Percentiles rank a stretch among this genome's conserved stretches.
Evolutionary conservation across 1,140 invertebrate species (phyloP).

Genomic region (Augochlora pura): DNA sequence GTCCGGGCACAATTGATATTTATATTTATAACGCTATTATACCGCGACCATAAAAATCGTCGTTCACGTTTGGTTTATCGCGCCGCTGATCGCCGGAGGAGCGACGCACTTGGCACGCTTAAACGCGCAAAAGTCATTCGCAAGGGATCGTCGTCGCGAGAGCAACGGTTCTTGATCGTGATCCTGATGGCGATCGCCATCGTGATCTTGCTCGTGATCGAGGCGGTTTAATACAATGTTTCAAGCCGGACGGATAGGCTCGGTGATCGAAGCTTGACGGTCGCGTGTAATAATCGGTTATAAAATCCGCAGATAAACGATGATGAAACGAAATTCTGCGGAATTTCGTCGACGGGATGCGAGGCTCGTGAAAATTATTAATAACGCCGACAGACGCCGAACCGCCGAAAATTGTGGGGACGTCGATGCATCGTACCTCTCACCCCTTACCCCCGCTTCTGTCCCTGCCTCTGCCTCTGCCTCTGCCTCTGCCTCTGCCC

Average conservation of each 20-base stretch:
- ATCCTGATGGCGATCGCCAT: too few species aligned
- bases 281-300: conserved; percentile 18
- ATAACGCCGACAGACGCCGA: background rate
- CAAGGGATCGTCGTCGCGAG: too few species aligned
- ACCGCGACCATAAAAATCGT: conserved; percentile 12
- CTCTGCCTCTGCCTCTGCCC: too few species aligned
- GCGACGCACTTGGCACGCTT: background rate
- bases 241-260: background rate
- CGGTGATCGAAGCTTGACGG: background rate
- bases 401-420: background rate
- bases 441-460: too few species aligned
- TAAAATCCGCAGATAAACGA: background rate
- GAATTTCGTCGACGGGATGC: background rate
- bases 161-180: too few species aligned
- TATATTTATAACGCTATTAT: conserved; percentile 36
- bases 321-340: background rate
- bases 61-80: conserved; percentile 22
- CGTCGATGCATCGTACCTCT: too few species aligned
- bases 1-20: conserved; percentile 11
- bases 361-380: background rate
- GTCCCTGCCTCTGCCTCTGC: too few species aligned
- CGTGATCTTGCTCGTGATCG: background rate
- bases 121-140: background rate
- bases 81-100: background rate
- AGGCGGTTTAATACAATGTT: conserved; percentile 15